Evolutionary conservation across 2,797 vertebrate species (phyloP).

Genomic region (Sebastes wilsoni): DNA sequence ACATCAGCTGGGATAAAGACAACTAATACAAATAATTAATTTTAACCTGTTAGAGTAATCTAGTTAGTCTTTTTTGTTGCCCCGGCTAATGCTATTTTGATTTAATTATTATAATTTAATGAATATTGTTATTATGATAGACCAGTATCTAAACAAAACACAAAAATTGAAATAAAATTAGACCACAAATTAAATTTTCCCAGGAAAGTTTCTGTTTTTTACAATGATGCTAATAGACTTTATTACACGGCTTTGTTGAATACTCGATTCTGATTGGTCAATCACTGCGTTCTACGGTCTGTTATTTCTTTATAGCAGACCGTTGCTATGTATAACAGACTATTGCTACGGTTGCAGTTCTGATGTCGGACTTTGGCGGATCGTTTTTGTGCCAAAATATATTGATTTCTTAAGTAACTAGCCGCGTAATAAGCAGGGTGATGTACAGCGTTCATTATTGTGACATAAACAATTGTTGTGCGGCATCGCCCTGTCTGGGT

Average conservation of each 20-base stretch:
- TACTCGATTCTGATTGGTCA: no score
- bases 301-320: no score
- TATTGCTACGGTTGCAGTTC: rapidly evolving
- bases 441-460: no score
- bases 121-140: not conserved
- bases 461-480: no score
- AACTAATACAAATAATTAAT: no score
- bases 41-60: not conserved
- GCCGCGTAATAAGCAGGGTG: rapidly evolving
- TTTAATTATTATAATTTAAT: not conserved
- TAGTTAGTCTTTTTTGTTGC: not conserved
- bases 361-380: no score
- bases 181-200: not conserved
- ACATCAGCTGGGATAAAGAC: not conserved
- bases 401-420: no score
- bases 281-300: no score
- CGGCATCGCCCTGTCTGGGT: no score
- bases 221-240: not conserved
- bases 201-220: not conserved
- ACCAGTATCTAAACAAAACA: not conserved
- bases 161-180: not conserved
- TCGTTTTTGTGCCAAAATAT: no score
- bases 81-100: not conserved
- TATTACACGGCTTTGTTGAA: no score
- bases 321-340: no score